Evolutionary conservation across 2,113 vertebrate species (phyloP).

Genomic region (Desmodus rotundus): DNA sequence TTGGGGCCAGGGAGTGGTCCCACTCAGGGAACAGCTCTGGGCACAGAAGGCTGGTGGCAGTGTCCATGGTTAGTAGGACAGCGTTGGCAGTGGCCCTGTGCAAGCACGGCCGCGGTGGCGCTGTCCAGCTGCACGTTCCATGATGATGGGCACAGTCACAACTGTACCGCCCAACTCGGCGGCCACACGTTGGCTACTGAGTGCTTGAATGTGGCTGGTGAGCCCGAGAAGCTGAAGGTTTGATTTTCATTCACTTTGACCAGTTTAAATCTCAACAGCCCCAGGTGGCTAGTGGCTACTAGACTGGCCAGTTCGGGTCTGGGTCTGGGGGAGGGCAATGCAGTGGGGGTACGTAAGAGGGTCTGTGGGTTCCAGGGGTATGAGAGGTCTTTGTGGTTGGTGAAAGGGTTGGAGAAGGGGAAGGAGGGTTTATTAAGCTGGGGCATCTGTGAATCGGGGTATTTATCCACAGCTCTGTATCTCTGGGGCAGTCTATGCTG

Average conservation of each 20-base stretch:
- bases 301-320: not conserved
- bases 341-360: not conserved
- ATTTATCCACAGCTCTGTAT: not conserved
- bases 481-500: not conserved
- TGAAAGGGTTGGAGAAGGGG: not conserved
- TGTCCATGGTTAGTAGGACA: fast-evolving
- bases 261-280: not conserved
- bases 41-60: not conserved
- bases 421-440: fast-evolving
- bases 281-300: not conserved
- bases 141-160: fast-evolving
- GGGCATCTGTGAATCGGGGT: not conserved
- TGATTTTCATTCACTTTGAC: not conserved
- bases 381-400: not conserved
- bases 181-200: not conserved
- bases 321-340: not conserved
- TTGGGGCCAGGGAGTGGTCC: too few relatives aligned
- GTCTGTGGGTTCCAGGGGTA: not conserved
- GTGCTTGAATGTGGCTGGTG: not conserved
- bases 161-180: not conserved
- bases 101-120: fast-evolving
- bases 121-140: not conserved
- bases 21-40: not conserved
- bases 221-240: not conserved
- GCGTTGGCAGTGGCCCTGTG: too few relatives aligned